Conservation (phyloP, 2,113 vertebrate species). For the Catharus fuscescens region DNA sequence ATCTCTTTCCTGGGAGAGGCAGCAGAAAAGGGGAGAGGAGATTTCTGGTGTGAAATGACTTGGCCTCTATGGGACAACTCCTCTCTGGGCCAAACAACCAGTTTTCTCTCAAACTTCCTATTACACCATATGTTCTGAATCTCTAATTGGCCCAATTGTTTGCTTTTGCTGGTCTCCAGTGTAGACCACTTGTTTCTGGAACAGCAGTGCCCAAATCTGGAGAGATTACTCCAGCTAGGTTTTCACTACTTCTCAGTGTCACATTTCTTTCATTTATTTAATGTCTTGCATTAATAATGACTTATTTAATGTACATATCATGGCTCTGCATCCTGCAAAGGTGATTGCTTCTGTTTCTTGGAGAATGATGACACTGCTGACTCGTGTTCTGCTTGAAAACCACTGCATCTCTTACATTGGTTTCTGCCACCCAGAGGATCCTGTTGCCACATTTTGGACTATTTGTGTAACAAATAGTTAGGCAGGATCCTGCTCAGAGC, state of each 20-base stretch:
- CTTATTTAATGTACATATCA: not conserved
- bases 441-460: not conserved
- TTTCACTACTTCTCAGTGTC: not conserved
- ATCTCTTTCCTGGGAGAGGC: fast-evolving
- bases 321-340: not conserved
- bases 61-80: not conserved
- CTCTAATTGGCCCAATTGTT: not conserved
- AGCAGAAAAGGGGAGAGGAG: not conserved
- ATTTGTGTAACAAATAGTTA: not conserved
- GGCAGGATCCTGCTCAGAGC: not conserved
- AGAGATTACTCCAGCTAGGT: not conserved
- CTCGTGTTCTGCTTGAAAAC: not conserved
- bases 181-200: not conserved
- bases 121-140: not conserved
- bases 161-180: not conserved
- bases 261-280: not conserved
- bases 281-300: not conserved
- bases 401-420: not conserved
- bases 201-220: not conserved
- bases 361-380: not conserved
- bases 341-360: not conserved
- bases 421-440: not conserved
- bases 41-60: not conserved
- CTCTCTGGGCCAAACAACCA: not conserved
- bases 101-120: not conserved